phyloP scores from a whole-genome alignment of 2,888 invertebrate species.

The Cephus pygmeus region DNA sequence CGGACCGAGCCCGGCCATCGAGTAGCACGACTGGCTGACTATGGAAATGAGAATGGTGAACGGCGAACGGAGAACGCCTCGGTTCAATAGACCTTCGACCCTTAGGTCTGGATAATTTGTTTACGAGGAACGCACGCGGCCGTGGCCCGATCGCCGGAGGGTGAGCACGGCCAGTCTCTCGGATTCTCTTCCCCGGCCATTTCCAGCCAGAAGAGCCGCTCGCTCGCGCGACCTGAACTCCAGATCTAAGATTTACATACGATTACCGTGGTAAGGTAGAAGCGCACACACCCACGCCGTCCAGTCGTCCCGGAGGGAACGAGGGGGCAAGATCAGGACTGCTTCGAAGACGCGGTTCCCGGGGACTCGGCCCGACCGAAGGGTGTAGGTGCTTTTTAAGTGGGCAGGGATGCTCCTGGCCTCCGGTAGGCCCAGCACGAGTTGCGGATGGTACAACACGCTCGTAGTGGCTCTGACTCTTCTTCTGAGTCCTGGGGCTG shows the following conservation, averaged over 20 bases:
- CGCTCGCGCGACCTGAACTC: conserved; percentile 54
- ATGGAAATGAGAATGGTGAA: conserved; percentile 63
- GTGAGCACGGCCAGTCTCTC: conserved; percentile 57
- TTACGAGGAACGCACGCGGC: conserved; percentile 64
- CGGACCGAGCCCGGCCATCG: not conserved
- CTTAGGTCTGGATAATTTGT: conserved; percentile 66
- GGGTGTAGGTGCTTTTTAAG: not conserved
- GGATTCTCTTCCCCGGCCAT: conserved; percentile 35
- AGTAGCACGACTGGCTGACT: conserved; percentile 44
- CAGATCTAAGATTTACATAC: conserved; percentile 64
- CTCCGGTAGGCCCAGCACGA: not conserved
- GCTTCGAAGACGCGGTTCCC: conserved; percentile 10
- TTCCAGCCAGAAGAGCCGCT: conserved; percentile 16
- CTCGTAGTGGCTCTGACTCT: conserved; percentile 34
- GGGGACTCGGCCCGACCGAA: not conserved
- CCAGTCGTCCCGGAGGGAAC: conserved; percentile 28
- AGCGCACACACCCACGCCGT: conserved; percentile 61
- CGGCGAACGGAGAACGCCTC: conserved; percentile 53
- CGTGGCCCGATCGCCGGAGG: conserved; percentile 50
- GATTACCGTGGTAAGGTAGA: conserved; percentile 60
- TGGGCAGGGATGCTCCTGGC: not conserved
- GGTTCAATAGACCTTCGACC: conserved; percentile 67
- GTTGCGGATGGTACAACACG: not conserved
- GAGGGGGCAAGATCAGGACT: conserved; percentile 5
- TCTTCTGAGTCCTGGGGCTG: conserved; percentile 53